A percentile compares a stretch with the other conserved stretches of the same genome.
Conservation (phyloP, 2,888 invertebrate genomes). For the Brachynemurus nebulosus region DNA sequence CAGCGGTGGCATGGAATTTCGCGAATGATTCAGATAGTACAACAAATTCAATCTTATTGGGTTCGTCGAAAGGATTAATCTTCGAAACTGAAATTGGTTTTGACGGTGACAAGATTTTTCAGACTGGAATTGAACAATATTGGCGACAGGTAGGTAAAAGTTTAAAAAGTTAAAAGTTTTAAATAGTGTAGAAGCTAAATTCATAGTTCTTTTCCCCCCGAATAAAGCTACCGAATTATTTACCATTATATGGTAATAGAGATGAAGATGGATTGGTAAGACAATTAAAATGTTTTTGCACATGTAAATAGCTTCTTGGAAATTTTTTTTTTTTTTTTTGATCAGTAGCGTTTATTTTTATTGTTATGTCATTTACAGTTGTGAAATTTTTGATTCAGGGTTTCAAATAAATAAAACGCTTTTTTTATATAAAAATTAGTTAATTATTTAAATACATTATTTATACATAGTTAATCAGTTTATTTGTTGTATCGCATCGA, state of each 20-base stretch:
- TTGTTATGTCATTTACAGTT: no score
- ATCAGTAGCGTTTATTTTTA: no score
- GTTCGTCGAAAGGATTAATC: slow-evolving; percentile 79
- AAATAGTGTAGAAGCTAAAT: no score
- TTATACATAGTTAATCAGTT: no score
- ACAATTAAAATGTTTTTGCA: no score
- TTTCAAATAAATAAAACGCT: no score
- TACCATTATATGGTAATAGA: slow-evolving; percentile 56
- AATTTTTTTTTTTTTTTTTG: neutral
- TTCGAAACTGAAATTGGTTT: slow-evolving; percentile 78
- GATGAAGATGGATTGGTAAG: slow-evolving; percentile 65
- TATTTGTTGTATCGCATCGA: no score
- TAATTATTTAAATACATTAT: no score
- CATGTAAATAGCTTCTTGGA: slow-evolving; percentile 16
- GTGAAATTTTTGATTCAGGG: no score
- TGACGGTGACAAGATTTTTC: slow-evolving; percentile 72
- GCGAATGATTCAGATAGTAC: slow-evolving; percentile 50
- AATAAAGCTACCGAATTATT: slow-evolving; percentile 61
- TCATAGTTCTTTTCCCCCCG: no score
- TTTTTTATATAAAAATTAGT: no score
- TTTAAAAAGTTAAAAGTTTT: no score
- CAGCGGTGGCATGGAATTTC: slow-evolving; percentile 82
- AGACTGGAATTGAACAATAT: slow-evolving; percentile 59
- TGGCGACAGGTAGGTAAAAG: slow-evolving; percentile 72
- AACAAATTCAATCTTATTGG: slow-evolving; percentile 75